A percentile compares a stretch with the other conserved stretches of the same genome.
Conservation (phyloP, 1,140 invertebrate genomes). For the Tetramorium simillimum region DNA sequence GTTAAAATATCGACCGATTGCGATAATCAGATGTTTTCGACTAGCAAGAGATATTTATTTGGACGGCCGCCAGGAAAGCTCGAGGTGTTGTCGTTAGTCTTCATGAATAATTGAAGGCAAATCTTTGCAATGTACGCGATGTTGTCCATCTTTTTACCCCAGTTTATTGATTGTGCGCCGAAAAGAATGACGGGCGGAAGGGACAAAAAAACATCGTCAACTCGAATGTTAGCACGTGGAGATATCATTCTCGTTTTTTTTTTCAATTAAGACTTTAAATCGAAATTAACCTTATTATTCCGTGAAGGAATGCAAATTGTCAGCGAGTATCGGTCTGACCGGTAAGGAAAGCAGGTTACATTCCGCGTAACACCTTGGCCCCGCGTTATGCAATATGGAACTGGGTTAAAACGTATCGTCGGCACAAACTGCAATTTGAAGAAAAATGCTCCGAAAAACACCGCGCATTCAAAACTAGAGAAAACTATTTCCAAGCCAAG, state of each 20-base stretch:
- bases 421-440: neutral
- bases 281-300: neutral
- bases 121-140: conserved; percentile 30
- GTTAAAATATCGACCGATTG: neutral
- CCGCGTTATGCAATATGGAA: neutral
- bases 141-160: neutral
- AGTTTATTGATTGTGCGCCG: conserved; percentile 28
- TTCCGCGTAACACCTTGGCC: neutral
- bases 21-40: conserved; percentile 46
- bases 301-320: neutral
- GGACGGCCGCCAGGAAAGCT: conserved; percentile 37
- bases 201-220: neutral
- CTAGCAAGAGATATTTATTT: conserved; percentile 1
- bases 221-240: neutral
- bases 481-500: neutral
- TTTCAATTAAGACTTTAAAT: neutral
- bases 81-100: conserved; percentile 27
- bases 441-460: neutral
- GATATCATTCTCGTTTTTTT: neutral
- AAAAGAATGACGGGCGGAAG: neutral
- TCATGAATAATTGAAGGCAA: conserved; percentile 56
- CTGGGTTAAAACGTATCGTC: neutral
- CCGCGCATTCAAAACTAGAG: neutral
- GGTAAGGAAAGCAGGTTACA: conserved; percentile 16
- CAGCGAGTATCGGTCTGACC: neutral